Base-by-base conservation (phyloP, 2,888 invertebrate genomes). In the Steinernema hermaphroditum region DNA sequence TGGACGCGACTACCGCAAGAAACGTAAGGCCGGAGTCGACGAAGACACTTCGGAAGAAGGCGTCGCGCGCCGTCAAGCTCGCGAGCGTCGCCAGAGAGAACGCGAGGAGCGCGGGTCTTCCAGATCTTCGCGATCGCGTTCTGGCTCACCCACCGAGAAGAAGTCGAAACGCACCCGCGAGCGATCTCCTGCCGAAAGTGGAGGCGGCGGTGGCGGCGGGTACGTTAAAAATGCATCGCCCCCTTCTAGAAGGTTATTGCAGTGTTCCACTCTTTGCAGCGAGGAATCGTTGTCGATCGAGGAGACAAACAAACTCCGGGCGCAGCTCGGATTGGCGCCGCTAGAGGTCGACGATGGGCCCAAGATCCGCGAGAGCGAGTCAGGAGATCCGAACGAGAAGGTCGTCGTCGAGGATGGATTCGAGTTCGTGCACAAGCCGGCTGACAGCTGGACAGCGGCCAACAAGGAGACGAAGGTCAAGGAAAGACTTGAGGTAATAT, bases 281-380 rank as follows among this genome's bases (percentile, higher is more conserved):
- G 62, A 22, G 16, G 85, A 84, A 34, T 81, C 83, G 9, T 75
- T 86, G 77, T 83, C 83, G 2, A 83, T 86, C 50, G 86, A 83
- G 62, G 86, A 86, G 54, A 82, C 85, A 16, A 86, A 86, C 88
- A 92, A 92, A 80, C 88, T 98, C 14, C 90, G 97, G 83, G 93
- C 93, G 0, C 94, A 95, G 87, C 90, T 98, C 29, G 97, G 97
- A 0, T 89, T 97, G 43, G 95, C 94, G 86, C 97, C 96, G 0
- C 89, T 97, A 2, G 92, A 94, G 83, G 88, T 92, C 0, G 80
- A 77, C 46, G 76, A 80, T 34, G 72, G 49, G 37, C 75, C 75
- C 9, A 80, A 78, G 49, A 75, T 77, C 22, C 6, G 2, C 41
- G 81, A 81, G 6, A 79, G 78, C 68, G 86, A 87, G 27, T 80